phyloP scores from a whole-genome alignment of 2,797 vertebrate genomes.

The Pseudomugil tenellus region DNA sequence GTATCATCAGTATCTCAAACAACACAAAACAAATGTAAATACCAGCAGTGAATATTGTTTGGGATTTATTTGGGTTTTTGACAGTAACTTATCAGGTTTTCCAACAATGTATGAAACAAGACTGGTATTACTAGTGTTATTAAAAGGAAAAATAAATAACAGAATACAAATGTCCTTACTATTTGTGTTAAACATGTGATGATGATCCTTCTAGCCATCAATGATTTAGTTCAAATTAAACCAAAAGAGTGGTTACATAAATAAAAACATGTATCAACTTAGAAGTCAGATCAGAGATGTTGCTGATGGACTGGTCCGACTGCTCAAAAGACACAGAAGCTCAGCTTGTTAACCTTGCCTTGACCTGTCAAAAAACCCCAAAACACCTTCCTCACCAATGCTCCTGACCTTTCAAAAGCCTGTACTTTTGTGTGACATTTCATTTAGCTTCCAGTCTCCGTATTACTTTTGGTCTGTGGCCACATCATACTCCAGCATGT shows the following conservation, averaged over 20 bases:
- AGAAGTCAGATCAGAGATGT: neutral
- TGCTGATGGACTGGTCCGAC: neutral
- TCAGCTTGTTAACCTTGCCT: slow-evolving; percentile 50
- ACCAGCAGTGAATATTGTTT: too few relatives aligned
- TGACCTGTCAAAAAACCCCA: slow-evolving; percentile 50
- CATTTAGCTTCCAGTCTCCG: slow-evolving; percentile 51
- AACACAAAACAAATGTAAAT: too few relatives aligned
- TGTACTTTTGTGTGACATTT: slow-evolving; percentile 54
- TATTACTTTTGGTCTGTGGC: slow-evolving; percentile 43
- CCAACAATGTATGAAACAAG: too few relatives aligned
- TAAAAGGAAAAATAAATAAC: too few relatives aligned
- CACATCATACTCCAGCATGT: slow-evolving; percentile 37
- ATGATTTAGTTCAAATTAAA: neutral
- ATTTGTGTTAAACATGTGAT: neutral
- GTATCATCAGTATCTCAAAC: too few relatives aligned
- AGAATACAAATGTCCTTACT: too few relatives aligned
- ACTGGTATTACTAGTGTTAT: too few relatives aligned
- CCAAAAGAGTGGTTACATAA: neutral
- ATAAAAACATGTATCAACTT: slow-evolving; percentile 1
- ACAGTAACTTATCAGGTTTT: too few relatives aligned
- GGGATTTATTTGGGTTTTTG: too few relatives aligned
- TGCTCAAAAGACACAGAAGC: slow-evolving; percentile 24
- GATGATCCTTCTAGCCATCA: neutral
- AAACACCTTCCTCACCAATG: slow-evolving; percentile 58
- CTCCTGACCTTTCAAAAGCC: slow-evolving; percentile 57